Base-by-base conservation (phyloP, 1,140 invertebrate genomes). In the Pachyrhynchus sulphureomaculatus region DNA sequence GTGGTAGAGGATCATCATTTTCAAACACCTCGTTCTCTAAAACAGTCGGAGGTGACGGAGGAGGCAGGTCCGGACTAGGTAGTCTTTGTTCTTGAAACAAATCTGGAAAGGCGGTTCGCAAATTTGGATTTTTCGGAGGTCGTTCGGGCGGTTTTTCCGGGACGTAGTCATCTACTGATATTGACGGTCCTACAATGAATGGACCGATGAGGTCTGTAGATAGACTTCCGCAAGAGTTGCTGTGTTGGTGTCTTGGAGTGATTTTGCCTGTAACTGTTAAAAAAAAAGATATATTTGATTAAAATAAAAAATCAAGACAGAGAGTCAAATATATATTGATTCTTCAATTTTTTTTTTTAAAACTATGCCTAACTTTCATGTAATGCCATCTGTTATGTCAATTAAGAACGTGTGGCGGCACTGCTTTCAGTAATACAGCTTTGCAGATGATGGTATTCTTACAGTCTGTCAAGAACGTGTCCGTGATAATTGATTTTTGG, bases 41-140 rank as follows among this genome's bases (percentile, higher is more conserved):
- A 4, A 80, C 77, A 13, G 82, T 80, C 0, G 84, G 83, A 5
- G 84, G 85, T 5, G 87, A 86, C 6, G 88, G 87, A 4, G 86
- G 84, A n/a, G 87, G 87, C 65, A 88, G 68, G 68, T 89, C 87
- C 0, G 88, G 87, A 69, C 86, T 87, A 1, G 86, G 81, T n/a
- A 88, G 78, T 18, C 84, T 82, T 77, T 64, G 69, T 72, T 79
- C 72, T 72, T 68, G 51, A 53, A 75, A 77, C 15, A 77, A 64
- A 64, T 77, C 77, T 0, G 77, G 76, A 67, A 75, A 81, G 10
- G 76, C 78, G 21, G 76, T 79, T 67, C 86, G 71, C n/a, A 88
- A 69, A 68, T 89, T 85, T 0, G 88, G 87, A 72, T 90, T 90
- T 75, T 91, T 91, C 4, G 82, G 82, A 32, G 82, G 82, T 32